Conservation (phyloP, 1,140 invertebrate species). For the Pseudachorutes palmiensis region DNA sequence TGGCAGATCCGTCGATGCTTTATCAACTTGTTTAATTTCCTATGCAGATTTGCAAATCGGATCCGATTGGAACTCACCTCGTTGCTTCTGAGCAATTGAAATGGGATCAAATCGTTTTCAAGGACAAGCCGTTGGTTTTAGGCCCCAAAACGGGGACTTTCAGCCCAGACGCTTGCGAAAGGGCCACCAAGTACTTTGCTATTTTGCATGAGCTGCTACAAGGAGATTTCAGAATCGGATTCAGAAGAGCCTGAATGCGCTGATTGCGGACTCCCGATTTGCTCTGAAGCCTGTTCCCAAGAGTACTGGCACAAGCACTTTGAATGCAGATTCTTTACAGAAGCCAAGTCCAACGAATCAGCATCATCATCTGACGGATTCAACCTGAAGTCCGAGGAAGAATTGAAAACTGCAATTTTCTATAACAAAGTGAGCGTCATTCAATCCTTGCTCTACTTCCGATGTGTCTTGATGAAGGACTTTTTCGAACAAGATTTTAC, state of each 20-base stretch:
- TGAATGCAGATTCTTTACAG: constrained; percentile 29
- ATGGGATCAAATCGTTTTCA: constrained; percentile 38
- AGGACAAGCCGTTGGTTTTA: constrained; percentile 39
- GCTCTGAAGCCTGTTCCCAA: constrained; percentile 21
- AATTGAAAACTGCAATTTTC: too few relatives aligned
- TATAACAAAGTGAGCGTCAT: constrained; percentile 16
- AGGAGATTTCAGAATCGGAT: constrained; percentile 20
- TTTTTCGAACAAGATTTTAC: constrained; percentile 16
- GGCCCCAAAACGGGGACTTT: constrained; percentile 30
- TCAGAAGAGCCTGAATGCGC: constrained; percentile 13
- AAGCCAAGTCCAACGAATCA: constrained; percentile 7
- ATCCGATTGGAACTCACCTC: constrained; percentile 31
- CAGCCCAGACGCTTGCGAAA: constrained; percentile 14
- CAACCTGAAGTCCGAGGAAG: too few relatives aligned
- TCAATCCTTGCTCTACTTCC: constrained; percentile 26
- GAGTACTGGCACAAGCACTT: constrained; percentile 31
- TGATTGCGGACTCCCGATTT: constrained; percentile 29
- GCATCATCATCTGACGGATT: not conserved
- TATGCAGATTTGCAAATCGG: constrained; percentile 27
- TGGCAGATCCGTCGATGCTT: too few relatives aligned
- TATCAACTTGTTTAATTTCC: constrained; percentile 6
- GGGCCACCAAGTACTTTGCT: not conserved
- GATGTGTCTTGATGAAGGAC: constrained; percentile 26
- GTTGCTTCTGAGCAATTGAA: constrained; percentile 39
- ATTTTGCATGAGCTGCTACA: constrained; percentile 39